A percentile compares a stretch with the other conserved stretches of the same genome.
These are phyloP conservation scores for Gerosis bhagava DNA, from an alignment of 2,888 invertebrate genomes.

Conservation along the genomic window DNA sequence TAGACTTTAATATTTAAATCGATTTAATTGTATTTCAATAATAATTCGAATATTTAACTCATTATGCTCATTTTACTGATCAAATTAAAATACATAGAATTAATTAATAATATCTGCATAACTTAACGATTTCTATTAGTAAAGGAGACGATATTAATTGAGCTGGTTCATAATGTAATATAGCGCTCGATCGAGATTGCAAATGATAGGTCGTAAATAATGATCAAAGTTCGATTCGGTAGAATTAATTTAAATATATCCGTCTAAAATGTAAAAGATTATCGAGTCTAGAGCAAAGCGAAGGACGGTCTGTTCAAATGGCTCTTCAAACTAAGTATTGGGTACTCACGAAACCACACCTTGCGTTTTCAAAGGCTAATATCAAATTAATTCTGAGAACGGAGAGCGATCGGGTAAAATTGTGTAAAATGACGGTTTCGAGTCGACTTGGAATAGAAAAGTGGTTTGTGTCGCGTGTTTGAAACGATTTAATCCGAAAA, in stretches of 20 bases:
- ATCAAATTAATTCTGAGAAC: constrained; percentile 81
- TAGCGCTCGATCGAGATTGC: constrained; percentile 12
- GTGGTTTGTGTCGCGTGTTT: constrained; percentile 81
- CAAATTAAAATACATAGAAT: no score
- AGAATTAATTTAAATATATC: constrained; percentile 49
- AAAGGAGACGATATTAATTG: constrained; percentile 15
- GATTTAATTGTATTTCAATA: no score
- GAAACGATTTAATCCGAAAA: constrained; percentile 79
- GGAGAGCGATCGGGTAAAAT: constrained; percentile 80
- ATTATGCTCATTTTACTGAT: no score
- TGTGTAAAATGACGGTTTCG: constrained; percentile 80
- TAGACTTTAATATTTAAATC: no score
- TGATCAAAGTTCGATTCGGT: constrained; percentile 18
- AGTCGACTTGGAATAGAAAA: constrained; percentile 77
- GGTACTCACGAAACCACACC: constrained; percentile 74
- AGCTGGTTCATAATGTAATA: constrained; percentile 5
- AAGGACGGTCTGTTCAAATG: constrained; percentile 71
- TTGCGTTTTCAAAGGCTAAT: constrained; percentile 80
- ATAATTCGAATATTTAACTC: no score
- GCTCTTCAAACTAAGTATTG: constrained; percentile 73
- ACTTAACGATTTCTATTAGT: no score
- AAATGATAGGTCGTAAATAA: constrained; percentile 25
- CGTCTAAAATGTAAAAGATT: constrained; percentile 62
- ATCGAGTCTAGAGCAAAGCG: constrained; percentile 63
- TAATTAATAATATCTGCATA: no score